Conservation (phyloP, 2,888 invertebrate genomes). For the Cyaniris semiargus region DNA sequence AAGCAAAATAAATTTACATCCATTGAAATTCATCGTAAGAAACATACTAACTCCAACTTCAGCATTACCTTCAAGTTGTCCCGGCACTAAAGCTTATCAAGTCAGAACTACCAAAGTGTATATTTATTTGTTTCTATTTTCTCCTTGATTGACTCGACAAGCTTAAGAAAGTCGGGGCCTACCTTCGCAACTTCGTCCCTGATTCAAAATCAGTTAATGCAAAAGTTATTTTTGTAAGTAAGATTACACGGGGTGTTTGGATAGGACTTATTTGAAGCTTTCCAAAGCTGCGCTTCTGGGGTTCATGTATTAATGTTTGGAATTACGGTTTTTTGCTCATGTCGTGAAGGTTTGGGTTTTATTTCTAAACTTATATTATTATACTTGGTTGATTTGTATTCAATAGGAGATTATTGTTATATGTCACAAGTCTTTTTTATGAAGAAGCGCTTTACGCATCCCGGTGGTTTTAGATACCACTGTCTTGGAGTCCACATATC, state of each 20-base stretch:
- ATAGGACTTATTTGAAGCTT: conserved; percentile 73
- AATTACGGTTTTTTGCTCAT: conserved; percentile 66
- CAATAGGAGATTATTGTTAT: too few relatives aligned
- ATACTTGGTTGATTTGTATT: too few relatives aligned
- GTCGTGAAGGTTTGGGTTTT: neutral
- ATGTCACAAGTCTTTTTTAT: too few relatives aligned
- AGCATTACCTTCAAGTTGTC: conserved; percentile 72
- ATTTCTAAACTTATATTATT: neutral
- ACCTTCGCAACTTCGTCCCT: conserved; percentile 67
- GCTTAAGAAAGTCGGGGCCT: conserved; percentile 63
- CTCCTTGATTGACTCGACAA: conserved; percentile 71
- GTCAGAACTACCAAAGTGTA: conserved; percentile 74
- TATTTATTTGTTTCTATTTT: conserved; percentile 79
- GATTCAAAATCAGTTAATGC: conserved; percentile 80
- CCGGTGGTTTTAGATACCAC: too few relatives aligned
- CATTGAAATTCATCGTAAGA: neutral
- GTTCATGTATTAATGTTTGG: conserved; percentile 75
- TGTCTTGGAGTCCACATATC: too few relatives aligned
- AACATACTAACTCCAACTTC: conserved; percentile 55
- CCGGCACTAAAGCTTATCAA: conserved; percentile 57
- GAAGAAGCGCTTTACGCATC: too few relatives aligned
- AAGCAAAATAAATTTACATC: too few relatives aligned
- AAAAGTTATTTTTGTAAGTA: conserved; percentile 82
- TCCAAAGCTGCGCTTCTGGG: conserved; percentile 72
- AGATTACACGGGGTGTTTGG: conserved; percentile 76